phyloP scores from a whole-genome alignment of 2,113 vertebrate species.

The Meleagris gallopavo region DNA sequence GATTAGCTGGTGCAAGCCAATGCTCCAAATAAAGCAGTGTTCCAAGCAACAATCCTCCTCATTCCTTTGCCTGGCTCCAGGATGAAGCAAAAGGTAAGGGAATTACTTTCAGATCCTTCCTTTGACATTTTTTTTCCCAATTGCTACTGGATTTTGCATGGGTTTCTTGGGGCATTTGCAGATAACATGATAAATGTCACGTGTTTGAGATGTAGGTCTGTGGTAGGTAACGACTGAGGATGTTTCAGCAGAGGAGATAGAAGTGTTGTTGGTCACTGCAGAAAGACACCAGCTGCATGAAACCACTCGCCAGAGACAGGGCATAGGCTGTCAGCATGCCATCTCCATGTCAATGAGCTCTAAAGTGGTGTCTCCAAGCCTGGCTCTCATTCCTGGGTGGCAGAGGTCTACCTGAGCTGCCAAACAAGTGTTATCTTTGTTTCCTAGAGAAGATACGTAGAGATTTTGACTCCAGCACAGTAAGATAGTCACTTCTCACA shows the following conservation, averaged over 20 bases:
- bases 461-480: background rate
- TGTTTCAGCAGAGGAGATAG: background rate
- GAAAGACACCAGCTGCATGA: background rate
- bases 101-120: background rate
- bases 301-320: background rate
- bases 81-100: background rate
- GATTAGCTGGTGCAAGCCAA: background rate
- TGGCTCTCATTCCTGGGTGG: background rate
- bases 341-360: background rate
- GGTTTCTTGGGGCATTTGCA: background rate
- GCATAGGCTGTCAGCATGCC: background rate
- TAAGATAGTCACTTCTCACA: background rate
- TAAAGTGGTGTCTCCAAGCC: background rate
- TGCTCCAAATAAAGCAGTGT: background rate
- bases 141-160: background rate
- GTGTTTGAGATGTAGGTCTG: background rate
- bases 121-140: background rate
- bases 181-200: accelerated
- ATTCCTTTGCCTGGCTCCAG: background rate
- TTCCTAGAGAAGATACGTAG: background rate
- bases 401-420: background rate
- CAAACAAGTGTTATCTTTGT: background rate
- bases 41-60: background rate
- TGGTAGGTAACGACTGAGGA: accelerated
- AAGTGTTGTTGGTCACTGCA: background rate